These are phyloP conservation scores for Hybos culiciformis DNA, from an alignment of 2,888 invertebrate genomes.

Conservation along the genomic window DNA sequence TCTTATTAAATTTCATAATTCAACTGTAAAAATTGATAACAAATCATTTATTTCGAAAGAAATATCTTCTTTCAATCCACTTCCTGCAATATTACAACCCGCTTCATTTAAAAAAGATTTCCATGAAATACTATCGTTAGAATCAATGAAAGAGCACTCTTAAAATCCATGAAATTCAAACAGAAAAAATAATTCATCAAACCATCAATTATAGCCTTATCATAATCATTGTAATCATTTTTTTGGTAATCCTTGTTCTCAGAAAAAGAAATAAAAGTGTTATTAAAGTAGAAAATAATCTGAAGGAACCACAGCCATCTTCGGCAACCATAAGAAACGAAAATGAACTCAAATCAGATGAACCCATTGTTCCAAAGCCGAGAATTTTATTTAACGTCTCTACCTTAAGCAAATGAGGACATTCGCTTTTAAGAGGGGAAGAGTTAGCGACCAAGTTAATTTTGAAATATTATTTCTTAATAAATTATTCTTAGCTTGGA, in stretches of 20 bases:
- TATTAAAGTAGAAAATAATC: no score
- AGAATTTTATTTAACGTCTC: no score
- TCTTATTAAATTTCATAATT: slow-evolving; percentile 10
- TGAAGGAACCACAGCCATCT: no score
- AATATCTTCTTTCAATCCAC: slow-evolving; percentile 4
- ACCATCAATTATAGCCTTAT: slow-evolving; percentile 3
- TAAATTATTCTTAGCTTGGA: no score
- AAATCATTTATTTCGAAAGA: slow-evolving; percentile 8
- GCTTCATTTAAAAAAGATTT: slow-evolving; percentile 7
- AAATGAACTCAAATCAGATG: no score
- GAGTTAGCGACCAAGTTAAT: no score
- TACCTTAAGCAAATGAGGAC: no score
- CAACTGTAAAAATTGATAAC: slow-evolving; percentile 7
- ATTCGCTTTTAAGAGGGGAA: no score
- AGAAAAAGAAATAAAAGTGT: no score
- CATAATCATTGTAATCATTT: not conserved
- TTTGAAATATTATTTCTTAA: no score
- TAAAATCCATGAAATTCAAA: slow-evolving; percentile 4
- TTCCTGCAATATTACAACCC: slow-evolving; percentile 9
- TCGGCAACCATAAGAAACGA: no score
- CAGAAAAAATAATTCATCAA: slow-evolving; percentile 5
- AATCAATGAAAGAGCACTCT: slow-evolving; percentile 10
- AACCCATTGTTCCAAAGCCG: no score
- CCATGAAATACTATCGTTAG: slow-evolving; percentile 7
- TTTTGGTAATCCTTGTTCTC: not conserved